These are phyloP conservation scores for Heteropelma amictum DNA, from an alignment of 2,888 invertebrate species.

Conservation along the genomic window DNA sequence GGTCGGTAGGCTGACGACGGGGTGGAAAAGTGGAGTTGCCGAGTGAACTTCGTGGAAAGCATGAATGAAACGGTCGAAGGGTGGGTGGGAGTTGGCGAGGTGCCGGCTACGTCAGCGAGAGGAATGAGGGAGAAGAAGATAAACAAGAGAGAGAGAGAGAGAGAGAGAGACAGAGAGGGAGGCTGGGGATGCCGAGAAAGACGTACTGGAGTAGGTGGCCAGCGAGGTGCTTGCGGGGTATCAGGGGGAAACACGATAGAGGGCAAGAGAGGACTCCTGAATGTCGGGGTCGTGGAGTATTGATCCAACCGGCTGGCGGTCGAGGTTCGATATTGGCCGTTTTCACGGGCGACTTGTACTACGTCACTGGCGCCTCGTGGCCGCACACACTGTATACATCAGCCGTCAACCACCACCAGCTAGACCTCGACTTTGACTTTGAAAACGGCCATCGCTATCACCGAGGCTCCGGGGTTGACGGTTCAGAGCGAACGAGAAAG, in stretches of 20 bases:
- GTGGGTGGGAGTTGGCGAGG: slow-evolving; percentile 56
- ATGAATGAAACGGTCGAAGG: slow-evolving; percentile 72
- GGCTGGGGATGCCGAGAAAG: slow-evolving; percentile 65
- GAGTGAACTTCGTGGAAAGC: slow-evolving; percentile 60
- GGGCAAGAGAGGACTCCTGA: slow-evolving; percentile 69
- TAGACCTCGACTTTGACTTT: slow-evolving; percentile 60
- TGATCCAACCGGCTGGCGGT: slow-evolving; percentile 72
- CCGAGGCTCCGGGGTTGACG: slow-evolving; percentile 45
- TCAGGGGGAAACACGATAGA: slow-evolving; percentile 2
- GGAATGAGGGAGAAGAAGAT: slow-evolving; percentile 67
- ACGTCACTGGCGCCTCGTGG: slow-evolving; percentile 67
- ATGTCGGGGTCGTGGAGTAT: slow-evolving; percentile 78
- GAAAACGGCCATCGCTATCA: slow-evolving; percentile 53
- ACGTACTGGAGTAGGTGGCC: slow-evolving; percentile 51
- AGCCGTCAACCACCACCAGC: slow-evolving; percentile 17
- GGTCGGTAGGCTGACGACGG: slow-evolving; percentile 44
- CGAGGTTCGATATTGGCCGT: slow-evolving; percentile 73
- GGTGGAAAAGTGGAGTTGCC: slow-evolving; percentile 56
- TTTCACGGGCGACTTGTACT: slow-evolving; percentile 68
- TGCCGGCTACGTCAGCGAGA: slow-evolving; percentile 58
- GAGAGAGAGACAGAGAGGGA: too few relatives aligned
- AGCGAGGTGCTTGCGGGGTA: slow-evolving; percentile 7
- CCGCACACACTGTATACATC: slow-evolving; percentile 38
- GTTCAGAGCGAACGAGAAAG: slow-evolving; percentile 44
- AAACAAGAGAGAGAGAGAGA: slow-evolving; percentile 44